Evolutionary conservation across 2,113 vertebrate genomes (phyloP).

Genomic region (Lasiurus cinereus): DNA sequence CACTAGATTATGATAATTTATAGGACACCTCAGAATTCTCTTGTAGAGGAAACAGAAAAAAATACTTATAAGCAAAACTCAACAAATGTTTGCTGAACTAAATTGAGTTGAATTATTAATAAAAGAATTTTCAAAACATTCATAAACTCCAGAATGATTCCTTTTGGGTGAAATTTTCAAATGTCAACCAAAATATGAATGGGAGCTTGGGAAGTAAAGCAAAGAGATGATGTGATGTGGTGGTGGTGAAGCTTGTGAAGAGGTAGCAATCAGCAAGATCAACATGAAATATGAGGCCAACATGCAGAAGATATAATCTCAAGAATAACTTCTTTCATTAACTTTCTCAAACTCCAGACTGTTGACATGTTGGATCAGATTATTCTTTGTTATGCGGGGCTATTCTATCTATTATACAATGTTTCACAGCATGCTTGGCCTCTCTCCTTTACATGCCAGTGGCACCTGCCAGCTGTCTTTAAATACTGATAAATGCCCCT

Average conservation of each 20-base stretch:
- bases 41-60: constrained; percentile 11
- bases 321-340: neutral
- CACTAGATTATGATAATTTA: constrained; percentile 40
- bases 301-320: neutral
- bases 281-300: neutral
- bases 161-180: constrained; percentile 53
- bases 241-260: neutral
- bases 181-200: neutral
- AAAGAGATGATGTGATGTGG: neutral
- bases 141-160: constrained; percentile 47
- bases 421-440: neutral
- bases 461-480: neutral
- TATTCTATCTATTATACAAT: neutral
- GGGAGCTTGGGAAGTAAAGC: neutral
- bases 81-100: constrained; percentile 65
- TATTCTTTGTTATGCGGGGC: neutral
- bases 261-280: neutral
- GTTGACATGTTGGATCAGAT: neutral
- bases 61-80: constrained; percentile 52
- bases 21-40: neutral
- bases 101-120: constrained; percentile 72
- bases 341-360: neutral
- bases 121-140: constrained; percentile 58
- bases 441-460: neutral
- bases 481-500: neutral